A percentile compares a stretch with the other conserved stretches of the same genome.
phyloP scores from a whole-genome alignment of 2,888 invertebrate species.

The Diabrotica balteata region DNA sequence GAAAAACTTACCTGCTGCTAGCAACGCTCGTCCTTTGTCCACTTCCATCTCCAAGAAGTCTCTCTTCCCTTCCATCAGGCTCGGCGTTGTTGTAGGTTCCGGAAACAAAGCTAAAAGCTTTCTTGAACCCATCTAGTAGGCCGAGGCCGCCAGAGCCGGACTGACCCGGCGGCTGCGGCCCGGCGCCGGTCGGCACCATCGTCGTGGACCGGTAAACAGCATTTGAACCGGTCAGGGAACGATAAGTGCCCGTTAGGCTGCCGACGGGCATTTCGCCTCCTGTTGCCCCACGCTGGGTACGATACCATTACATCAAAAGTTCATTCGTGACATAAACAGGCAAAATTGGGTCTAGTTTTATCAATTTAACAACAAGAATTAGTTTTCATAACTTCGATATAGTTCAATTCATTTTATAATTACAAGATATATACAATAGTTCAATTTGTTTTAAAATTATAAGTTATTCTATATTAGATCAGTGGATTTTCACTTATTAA shows the following conservation, averaged over 20 bases:
- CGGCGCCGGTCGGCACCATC: constrained; percentile 53
- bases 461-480: too few relatives aligned
- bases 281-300: not conserved
- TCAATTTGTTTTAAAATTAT: too few relatives aligned
- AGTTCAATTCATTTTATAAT: not conserved
- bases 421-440: too few relatives aligned
- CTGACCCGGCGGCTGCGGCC: constrained; percentile 4
- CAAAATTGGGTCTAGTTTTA: constrained; percentile 4
- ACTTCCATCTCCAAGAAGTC: constrained; percentile 35
- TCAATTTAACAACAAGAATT: not conserved
- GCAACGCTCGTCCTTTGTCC: not conserved
- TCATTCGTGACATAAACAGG: constrained; percentile 29
- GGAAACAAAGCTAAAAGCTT: constrained; percentile 62
- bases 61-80: constrained; percentile 36
- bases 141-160: constrained; percentile 48
- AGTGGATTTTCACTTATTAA: too few relatives aligned
- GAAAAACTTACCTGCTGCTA: not conserved
- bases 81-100: constrained; percentile 33
- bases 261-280: constrained; percentile 64
- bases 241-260: constrained; percentile 70
- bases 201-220: constrained; percentile 72
- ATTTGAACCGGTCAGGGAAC: constrained; percentile 60
- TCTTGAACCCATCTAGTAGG: constrained; percentile 68
- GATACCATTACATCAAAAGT: constrained; percentile 37
- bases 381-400: not conserved